phyloP scores from a whole-genome alignment of 2,888 invertebrate species.

The Drosophila seclusa region DNA sequence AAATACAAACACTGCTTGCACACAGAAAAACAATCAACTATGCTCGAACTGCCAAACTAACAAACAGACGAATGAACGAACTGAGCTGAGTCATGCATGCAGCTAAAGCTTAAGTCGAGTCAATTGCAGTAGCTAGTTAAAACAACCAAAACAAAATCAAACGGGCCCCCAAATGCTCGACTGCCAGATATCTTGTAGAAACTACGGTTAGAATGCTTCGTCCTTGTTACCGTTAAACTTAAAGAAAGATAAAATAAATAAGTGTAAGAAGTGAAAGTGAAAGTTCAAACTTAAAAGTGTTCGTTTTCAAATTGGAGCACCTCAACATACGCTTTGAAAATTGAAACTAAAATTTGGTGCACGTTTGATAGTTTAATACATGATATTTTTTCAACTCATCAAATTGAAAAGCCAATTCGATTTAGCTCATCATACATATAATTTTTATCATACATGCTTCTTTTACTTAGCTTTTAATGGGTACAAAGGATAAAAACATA shows the following conservation, averaged over 20 bases:
- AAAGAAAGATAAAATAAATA: neutral
- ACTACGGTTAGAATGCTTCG: neutral
- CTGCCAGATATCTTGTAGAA: neutral
- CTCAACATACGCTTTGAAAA: neutral
- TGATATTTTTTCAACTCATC: neutral
- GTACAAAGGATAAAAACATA: slow-evolving; percentile 10
- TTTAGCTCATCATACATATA: neutral
- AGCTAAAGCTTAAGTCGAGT: slow-evolving; percentile 28
- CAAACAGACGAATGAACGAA: slow-evolving; percentile 1
- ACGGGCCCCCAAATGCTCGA: neutral
- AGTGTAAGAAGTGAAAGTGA: neutral
- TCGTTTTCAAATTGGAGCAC: neutral
- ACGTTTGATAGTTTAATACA: neutral
- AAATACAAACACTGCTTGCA: slow-evolving; percentile 54
- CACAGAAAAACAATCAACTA: slow-evolving; percentile 64
- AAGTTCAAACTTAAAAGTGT: too few relatives aligned
- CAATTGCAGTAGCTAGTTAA: slow-evolving; percentile 36
- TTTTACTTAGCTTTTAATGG: neutral
- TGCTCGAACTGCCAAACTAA: slow-evolving; percentile 42
- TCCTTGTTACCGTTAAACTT: neutral
- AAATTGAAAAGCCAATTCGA: neutral
- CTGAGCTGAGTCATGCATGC: slow-evolving; percentile 60
- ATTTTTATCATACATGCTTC: neutral
- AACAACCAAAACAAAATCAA: slow-evolving; percentile 23
- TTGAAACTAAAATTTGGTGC: neutral